Evolutionary conservation across 1,140 invertebrate species (phyloP).

Genomic region (Vollenhovia emeryi): DNA sequence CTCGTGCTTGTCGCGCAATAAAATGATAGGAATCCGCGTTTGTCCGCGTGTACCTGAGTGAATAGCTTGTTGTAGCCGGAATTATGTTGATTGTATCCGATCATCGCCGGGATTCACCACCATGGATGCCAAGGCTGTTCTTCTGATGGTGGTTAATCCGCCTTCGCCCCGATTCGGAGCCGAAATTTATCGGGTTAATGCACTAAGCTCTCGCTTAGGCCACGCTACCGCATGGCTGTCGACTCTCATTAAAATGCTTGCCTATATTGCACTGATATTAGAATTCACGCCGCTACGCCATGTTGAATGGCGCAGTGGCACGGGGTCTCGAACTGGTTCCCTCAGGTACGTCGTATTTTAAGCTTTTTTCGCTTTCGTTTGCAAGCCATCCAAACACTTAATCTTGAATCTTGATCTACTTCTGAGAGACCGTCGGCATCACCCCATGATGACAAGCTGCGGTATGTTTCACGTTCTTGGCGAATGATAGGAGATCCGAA

Average conservation of each 20-base stretch:
- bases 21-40: background rate
- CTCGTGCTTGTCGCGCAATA: background rate
- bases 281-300: conserved; percentile 65
- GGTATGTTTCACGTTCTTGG: background rate
- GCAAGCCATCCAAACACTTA: conserved; percentile 82
- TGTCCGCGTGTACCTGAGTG: conserved; percentile 89
- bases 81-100: conserved; percentile 93
- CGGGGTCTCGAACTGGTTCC: background rate
- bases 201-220: conserved; percentile 67
- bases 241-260: conserved; percentile 18
- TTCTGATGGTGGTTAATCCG: conserved; percentile 60
- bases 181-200: conserved; percentile 49
- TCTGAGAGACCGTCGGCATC: conserved; percentile 25
- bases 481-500: conserved; percentile 2
- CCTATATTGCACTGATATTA: background rate
- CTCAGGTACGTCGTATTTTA: conserved; percentile 44
- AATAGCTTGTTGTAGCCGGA: conserved; percentile 95
- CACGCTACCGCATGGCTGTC: conserved; percentile 73
- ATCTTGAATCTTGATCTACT: conserved; percentile 47
- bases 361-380: conserved; percentile 83
- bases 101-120: conserved; percentile 85
- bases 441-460: conserved; percentile 5
- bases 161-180: conserved; percentile 24
- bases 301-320: conserved; percentile 58
- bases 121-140: conserved; percentile 73